These are phyloP conservation scores for Monopis laevigella DNA, from an alignment of 2,888 invertebrate species.

Conservation along the genomic window DNA sequence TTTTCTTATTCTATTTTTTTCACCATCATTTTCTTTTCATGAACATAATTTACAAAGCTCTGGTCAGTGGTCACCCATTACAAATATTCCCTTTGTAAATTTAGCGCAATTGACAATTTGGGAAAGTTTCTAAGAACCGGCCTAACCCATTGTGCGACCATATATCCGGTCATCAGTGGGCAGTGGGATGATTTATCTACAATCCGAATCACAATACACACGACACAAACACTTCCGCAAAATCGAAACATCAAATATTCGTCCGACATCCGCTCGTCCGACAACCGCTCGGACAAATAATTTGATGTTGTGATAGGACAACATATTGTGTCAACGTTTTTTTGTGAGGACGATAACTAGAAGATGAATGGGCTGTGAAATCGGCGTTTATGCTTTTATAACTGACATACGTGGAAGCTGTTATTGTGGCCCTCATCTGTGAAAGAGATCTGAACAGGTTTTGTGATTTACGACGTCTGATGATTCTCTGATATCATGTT, in stretches of 20 bases:
- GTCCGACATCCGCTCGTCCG: no score
- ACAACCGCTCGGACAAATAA: constrained; percentile 4
- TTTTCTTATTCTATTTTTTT: no score
- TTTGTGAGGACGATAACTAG: constrained; percentile 22
- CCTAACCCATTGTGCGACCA: background rate
- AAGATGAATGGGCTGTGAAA: constrained; percentile 36
- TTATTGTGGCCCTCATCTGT: background rate
- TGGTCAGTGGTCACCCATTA: no score
- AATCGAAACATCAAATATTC: no score
- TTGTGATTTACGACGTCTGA: constrained; percentile 1
- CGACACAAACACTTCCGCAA: no score
- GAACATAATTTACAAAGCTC: no score
- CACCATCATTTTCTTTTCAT: no score
- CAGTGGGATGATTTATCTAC: background rate
- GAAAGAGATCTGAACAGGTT: background rate
- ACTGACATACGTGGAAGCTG: constrained; percentile 1
- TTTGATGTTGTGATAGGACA: constrained; percentile 35
- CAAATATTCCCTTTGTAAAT: constrained; percentile 1
- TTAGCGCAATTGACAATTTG: constrained; percentile 8
- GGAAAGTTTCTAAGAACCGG: constrained; percentile 1
- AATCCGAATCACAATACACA: background rate
- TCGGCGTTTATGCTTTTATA: constrained; percentile 30
- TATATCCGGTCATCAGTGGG: constrained; percentile 2
- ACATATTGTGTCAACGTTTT: constrained; percentile 23
- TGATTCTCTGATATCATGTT: background rate